These are phyloP conservation scores for Heteronetta atricapilla DNA, from an alignment of 2,113 vertebrate species.

Conservation along the genomic window DNA sequence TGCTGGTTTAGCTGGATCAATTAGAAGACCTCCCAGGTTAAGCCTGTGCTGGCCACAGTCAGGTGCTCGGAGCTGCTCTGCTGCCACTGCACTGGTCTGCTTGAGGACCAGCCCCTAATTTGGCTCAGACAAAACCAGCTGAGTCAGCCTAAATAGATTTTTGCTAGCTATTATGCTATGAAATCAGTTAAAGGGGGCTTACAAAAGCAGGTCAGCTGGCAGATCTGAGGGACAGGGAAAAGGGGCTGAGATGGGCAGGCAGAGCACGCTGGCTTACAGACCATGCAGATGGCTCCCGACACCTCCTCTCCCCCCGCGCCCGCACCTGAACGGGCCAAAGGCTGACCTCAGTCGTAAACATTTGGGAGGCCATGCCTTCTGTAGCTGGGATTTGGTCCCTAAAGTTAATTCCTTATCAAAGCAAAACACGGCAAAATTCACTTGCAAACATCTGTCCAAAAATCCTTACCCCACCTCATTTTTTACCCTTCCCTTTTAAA, in stretches of 20 bases:
- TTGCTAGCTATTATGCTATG: not conserved
- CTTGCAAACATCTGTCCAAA: not conserved
- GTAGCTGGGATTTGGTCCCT: not conserved
- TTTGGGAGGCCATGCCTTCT: not conserved
- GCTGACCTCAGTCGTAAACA: not conserved
- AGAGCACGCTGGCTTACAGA: not conserved
- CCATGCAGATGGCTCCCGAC: not conserved
- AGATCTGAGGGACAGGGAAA: not conserved
- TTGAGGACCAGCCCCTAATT: not conserved
- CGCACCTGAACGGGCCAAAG: not conserved
- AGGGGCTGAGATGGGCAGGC: not conserved
- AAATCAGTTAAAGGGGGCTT: not conserved
- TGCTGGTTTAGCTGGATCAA: not conserved
- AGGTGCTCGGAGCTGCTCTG: not conserved
- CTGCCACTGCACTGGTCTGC: not conserved
- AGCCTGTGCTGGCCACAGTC: rapidly evolving
- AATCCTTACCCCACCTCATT: not conserved
- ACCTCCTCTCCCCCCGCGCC: not conserved
- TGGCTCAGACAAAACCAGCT: not conserved
- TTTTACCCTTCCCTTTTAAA: not conserved
- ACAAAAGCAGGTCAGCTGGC: not conserved
- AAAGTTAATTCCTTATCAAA: not conserved
- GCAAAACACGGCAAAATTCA: not conserved
- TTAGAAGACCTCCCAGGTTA: not conserved
- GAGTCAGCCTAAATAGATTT: not conserved